These are phyloP conservation scores for Knipowitschia caucasica DNA, from an alignment of 2,797 vertebrate genomes.

Conservation along the genomic window DNA sequence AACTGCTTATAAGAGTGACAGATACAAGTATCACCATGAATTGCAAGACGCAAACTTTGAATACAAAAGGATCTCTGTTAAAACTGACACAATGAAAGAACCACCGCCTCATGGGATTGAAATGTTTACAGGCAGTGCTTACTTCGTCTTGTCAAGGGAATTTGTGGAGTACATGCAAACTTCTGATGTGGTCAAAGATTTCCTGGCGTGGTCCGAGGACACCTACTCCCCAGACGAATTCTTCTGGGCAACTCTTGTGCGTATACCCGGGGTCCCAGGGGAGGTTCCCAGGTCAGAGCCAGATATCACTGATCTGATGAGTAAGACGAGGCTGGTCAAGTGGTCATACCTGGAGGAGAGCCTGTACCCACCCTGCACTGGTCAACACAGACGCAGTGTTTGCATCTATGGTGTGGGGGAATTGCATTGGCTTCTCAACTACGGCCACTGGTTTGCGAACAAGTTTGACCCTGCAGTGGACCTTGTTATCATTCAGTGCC, in stretches of 20 bases:
- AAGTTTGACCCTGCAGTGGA: conserved; percentile 91
- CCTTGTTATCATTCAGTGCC: conserved; percentile 85
- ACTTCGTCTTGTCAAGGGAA: conserved; percentile 84
- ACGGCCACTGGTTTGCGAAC: conserved; percentile 92
- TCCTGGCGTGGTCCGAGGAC: conserved; percentile 88
- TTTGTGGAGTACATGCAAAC: conserved; percentile 75
- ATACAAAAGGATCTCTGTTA: conserved; percentile 76
- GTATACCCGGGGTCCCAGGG: conserved; percentile 85
- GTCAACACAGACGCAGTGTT: conserved; percentile 83
- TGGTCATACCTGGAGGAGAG: conserved; percentile 85
- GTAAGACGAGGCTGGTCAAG: conserved; percentile 90
- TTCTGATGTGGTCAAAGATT: conserved; percentile 77
- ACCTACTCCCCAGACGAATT: conserved; percentile 93
- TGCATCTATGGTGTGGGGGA: conserved; percentile 89
- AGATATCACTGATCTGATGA: conserved; percentile 87
- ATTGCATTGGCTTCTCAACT: conserved; percentile 84
- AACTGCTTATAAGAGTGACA: conserved; percentile 72
- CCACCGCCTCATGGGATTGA: conserved; percentile 82
- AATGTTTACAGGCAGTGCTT: conserved; percentile 89
- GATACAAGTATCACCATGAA: conserved; percentile 81
- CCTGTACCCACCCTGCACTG: conserved; percentile 86
- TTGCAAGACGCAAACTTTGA: conserved; percentile 71
- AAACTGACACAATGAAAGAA: conserved; percentile 72
- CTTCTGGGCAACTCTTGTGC: conserved; percentile 89
- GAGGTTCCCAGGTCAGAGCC: conserved; percentile 73